Evolutionary conservation across 2,888 invertebrate genomes (phyloP), one percentile per base, ranked within the genome.

Genomic region (Keiferia lycopersicella): DNA sequence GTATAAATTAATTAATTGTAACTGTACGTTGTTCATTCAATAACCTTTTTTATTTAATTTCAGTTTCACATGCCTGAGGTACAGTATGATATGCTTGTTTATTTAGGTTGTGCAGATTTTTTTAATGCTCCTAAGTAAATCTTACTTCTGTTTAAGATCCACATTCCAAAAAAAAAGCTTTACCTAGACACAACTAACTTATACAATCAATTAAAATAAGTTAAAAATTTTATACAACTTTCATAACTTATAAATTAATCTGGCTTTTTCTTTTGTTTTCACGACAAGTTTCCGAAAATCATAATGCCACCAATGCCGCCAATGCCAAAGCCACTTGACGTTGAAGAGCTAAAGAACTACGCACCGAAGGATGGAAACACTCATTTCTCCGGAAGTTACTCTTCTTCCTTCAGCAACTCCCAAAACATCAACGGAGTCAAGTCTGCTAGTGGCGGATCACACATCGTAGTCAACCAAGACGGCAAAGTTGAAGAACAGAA

Each of bases 341-440:
- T 22, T 14, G 51, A 53, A 14, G 51, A 53, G 6, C 4, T 53
- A 14, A 11, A 26, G 22, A 50, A 20, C 14, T 34, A 61, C 34
- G 10, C 16, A n/a, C 61, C 61, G 1, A 18, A 61, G 16, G 18
- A 45, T 11, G 16, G 50, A 34, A 34, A 50, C 14, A 50, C 50
- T 10, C 2, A 61, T 12, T 61, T 61, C 34, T 12, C n/a, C 11
- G 50, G 48, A n/a, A 8, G 16, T 4, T 10, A 16, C 6, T 20
- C 48, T 2, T 34, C 53, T 0, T 62, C 62, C 10, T 62, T 53
- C 53, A 39, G 14, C 26, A 0, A 53, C 1, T 53, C 22, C 1
- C 18, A 51, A 10, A 22, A 62, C n/a, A 11, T 39, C 26, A 53
- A 62, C 14, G 62, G 62, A 1, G 39, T 62, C 16, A 51, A 53